Percentiles rank a stretch among this genome's conserved stretches.
Evolutionary conservation across 2,797 vertebrate genomes (phyloP).

Genomic region (Amazonetta brasiliensis): DNA sequence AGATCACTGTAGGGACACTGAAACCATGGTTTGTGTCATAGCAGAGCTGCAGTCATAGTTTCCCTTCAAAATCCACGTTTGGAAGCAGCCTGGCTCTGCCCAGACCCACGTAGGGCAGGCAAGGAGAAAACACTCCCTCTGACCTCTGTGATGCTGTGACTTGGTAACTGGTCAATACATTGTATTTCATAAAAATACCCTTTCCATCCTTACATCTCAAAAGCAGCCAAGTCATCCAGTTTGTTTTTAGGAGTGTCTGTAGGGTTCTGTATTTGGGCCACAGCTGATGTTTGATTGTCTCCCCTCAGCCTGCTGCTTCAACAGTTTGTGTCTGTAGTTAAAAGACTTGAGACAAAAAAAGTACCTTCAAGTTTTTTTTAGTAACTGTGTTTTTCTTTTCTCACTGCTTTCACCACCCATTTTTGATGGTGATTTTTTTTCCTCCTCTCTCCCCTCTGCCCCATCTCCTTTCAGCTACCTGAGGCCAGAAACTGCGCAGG

Average conservation of each 20-base stretch:
- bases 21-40: neutral
- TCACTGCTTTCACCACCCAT: neutral
- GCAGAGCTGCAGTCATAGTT: neutral
- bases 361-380: neutral
- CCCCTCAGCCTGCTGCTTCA: neutral
- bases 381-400: neutral
- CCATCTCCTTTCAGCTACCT: conserved; percentile 85
- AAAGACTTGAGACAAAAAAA: neutral
- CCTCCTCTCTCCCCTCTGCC: neutral
- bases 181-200: neutral
- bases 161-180: too few species aligned
- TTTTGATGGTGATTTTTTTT: neutral
- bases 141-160: neutral
- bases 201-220: neutral
- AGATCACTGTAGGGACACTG: neutral
- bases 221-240: neutral
- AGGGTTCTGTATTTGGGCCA: neutral
- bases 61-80: fast-evolving
- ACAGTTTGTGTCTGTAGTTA: neutral
- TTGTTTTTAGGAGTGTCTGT: neutral
- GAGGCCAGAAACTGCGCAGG: conserved; percentile 99
- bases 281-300: neutral
- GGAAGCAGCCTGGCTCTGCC: neutral
- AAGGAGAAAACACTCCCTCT: neutral
- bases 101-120: neutral